Conservation (phyloP, 2,888 invertebrate species). For the Zonitis immaculata region DNA sequence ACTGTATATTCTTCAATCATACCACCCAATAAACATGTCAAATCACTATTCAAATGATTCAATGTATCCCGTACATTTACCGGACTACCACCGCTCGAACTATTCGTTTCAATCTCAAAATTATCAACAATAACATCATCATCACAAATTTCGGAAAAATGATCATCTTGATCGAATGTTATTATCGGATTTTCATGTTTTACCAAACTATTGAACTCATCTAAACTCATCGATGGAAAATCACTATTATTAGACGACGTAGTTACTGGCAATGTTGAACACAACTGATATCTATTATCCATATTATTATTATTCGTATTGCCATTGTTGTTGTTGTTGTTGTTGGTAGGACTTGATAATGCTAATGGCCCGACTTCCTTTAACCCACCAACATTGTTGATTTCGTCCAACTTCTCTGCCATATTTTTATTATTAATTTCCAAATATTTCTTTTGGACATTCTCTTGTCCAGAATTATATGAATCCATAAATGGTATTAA, state of each 20-base stretch:
- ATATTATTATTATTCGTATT: too few relatives aligned
- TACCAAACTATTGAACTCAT: background rate
- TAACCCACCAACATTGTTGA: background rate
- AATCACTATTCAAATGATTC: background rate
- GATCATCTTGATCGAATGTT: background rate
- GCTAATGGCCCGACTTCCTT: background rate
- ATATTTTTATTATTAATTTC: background rate
- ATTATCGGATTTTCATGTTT: background rate
- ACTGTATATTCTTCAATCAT: background rate
- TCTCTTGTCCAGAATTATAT: background rate
- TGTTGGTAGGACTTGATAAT: background rate
- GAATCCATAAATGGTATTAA: slow-evolving; percentile 31
- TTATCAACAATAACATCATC: background rate
- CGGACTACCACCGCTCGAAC: background rate
- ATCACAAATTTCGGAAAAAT: background rate
- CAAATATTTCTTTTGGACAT: background rate
- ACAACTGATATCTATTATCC: background rate
- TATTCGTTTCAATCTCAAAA: background rate
- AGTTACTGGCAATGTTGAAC: background rate
- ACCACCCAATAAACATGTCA: background rate
- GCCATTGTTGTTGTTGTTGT: background rate
- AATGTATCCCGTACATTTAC: background rate
- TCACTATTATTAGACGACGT: background rate
- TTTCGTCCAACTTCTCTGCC: background rate
- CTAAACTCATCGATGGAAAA: background rate